Evolutionary conservation across 2,888 invertebrate genomes (phyloP).

Genomic region (Desoria tigrina): DNA sequence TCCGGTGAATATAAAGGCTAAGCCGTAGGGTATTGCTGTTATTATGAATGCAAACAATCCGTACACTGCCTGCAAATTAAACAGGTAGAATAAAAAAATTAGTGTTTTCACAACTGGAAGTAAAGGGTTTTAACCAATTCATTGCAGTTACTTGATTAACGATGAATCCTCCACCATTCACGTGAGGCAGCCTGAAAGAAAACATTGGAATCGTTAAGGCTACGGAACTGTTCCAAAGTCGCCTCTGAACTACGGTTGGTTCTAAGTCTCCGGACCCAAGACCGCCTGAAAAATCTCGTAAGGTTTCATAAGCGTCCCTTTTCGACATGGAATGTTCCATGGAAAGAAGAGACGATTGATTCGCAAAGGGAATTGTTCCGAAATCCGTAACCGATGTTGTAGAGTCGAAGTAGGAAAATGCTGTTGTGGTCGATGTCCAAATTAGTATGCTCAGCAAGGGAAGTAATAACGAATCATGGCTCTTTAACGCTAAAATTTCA

Average conservation of each 20-base stretch:
- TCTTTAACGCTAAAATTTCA: too few species aligned
- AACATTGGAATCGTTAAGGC: slow-evolving; percentile 48
- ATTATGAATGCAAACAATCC: slow-evolving; percentile 34
- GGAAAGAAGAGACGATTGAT: not conserved
- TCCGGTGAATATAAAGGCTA: slow-evolving; percentile 37
- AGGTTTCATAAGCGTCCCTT: slow-evolving; percentile 12
- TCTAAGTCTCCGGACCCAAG: not conserved
- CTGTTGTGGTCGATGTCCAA: too few species aligned
- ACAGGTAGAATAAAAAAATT: not conserved
- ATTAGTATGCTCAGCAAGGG: too few species aligned
- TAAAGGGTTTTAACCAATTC: not conserved
- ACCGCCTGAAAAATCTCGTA: not conserved
- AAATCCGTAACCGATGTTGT: too few species aligned
- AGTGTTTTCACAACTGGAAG: not conserved
- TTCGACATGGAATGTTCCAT: slow-evolving; percentile 1
- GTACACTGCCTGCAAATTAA: slow-evolving; percentile 25
- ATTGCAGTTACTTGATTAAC: not conserved
- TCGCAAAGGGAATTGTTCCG: not conserved
- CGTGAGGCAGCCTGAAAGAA: slow-evolving; percentile 39
- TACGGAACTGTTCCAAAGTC: slow-evolving; percentile 1
- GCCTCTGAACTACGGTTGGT: not conserved
- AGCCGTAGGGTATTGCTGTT: slow-evolving; percentile 22
- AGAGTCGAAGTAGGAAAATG: too few species aligned
- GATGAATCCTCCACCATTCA: slow-evolving; percentile 4
- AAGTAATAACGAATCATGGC: too few species aligned